phyloP scores from a whole-genome alignment of 2,113 vertebrate genomes.

The Myiagra hebetior region DNA sequence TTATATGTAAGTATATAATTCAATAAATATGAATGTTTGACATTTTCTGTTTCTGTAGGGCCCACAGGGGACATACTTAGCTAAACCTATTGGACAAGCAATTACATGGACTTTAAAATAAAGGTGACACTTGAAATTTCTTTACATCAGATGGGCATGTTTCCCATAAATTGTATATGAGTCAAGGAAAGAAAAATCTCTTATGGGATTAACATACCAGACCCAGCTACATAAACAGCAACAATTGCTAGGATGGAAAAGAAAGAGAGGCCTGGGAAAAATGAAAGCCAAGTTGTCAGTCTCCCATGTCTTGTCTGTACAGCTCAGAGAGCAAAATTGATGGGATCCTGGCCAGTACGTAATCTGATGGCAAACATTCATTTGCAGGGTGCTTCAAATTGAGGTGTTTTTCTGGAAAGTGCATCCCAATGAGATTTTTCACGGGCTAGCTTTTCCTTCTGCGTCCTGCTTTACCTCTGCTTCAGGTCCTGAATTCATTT shows the following conservation, averaged over 20 bases:
- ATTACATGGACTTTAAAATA: not conserved
- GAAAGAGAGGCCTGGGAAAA: not conserved
- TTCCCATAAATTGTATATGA: not conserved
- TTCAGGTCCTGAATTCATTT: not conserved
- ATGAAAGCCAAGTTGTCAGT: not conserved
- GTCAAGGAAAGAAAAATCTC: not conserved
- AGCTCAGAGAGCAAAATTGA: not conserved
- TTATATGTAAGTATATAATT: not conserved
- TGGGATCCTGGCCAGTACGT: not conserved
- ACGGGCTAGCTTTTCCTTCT: not conserved
- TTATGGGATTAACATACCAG: not conserved
- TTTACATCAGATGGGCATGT: not conserved
- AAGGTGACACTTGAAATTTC: not conserved
- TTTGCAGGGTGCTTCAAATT: not conserved
- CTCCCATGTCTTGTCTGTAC: not conserved
- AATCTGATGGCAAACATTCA: not conserved
- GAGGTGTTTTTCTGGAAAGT: not conserved
- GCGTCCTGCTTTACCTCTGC: not conserved
- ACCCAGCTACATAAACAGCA: conserved; percentile 11
- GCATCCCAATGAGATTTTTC: not conserved
- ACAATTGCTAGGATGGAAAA: not conserved
- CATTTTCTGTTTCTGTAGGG: not conserved
- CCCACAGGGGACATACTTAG: not conserved
- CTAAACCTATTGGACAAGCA: not conserved
- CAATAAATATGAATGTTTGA: not conserved